phyloP scores from a whole-genome alignment of 2,797 vertebrate genomes.

The Prionace glauca region DNA sequence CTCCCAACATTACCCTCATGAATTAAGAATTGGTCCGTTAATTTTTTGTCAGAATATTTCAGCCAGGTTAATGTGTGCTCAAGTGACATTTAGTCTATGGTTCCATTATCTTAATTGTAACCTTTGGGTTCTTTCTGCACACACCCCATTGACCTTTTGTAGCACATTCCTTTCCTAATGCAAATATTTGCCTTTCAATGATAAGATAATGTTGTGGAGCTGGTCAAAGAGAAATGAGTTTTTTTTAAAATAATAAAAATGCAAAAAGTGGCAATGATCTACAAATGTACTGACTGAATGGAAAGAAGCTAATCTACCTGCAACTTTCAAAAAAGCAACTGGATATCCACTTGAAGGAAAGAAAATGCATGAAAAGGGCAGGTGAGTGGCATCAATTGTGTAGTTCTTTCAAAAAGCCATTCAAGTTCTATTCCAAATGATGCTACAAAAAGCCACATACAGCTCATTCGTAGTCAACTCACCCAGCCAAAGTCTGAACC shows the following conservation, averaged over 20 bases:
- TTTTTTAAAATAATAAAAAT: not conserved
- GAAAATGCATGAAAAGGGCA: not conserved
- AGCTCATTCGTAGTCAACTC: not conserved
- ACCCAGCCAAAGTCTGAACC: not conserved
- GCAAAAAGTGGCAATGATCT: not conserved
- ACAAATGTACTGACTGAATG: not conserved
- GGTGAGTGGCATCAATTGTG: not conserved
- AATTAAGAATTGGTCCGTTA: not conserved
- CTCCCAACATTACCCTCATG: not conserved
- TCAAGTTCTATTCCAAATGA: not conserved
- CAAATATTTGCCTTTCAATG: not conserved
- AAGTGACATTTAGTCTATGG: not conserved
- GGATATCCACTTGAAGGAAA: not conserved
- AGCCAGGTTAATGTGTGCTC: not conserved
- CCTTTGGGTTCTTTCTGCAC: not conserved
- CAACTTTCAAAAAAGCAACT: not conserved
- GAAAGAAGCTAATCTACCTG: not conserved
- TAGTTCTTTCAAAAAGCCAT: not conserved
- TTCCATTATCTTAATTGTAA: not conserved
- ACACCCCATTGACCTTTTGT: not conserved
- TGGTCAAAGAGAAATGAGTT: not conserved
- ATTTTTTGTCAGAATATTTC: not conserved
- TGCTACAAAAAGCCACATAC: not conserved
- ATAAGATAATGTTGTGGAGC: conserved; percentile 2
- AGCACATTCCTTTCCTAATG: not conserved